Percentiles rank a stretch among this genome's conserved stretches.
Conservation (phyloP, 2,888 invertebrate genomes). For the Dexiosoma caninum region DNA sequence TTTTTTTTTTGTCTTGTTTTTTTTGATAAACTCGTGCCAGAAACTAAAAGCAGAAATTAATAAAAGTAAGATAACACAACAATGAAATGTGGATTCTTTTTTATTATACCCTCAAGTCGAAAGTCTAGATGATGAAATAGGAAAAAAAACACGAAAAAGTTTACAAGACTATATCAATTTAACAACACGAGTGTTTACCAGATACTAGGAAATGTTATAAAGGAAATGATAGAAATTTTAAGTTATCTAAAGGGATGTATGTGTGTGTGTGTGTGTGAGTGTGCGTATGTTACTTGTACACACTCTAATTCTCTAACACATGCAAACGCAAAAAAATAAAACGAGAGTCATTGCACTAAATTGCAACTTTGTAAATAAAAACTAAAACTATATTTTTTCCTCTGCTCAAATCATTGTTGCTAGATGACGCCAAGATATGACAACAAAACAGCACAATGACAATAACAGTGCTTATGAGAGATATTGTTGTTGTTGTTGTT, state of each 20-base stretch:
- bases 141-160: background rate
- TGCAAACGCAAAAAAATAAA: background rate
- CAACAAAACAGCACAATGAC: conserved; percentile 47
- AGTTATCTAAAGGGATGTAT: background rate
- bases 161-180: conserved; percentile 57
- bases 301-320: background rate
- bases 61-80: conserved; percentile 1
- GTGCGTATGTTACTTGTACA: background rate
- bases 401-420: conserved; percentile 29
- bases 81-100: conserved; percentile 23
- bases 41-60: conserved; percentile 8
- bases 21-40: conserved; percentile 38
- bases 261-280: conserved; percentile 1
- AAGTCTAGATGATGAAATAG: background rate
- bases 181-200: conserved; percentile 23
- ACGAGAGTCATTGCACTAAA: conserved; percentile 58
- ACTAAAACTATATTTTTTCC: conserved; percentile 30
- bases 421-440: conserved; percentile 58
- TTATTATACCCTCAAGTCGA: conserved; percentile 14
- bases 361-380: conserved; percentile 57
- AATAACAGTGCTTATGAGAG: conserved; percentile 14
- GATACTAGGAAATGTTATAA: conserved; percentile 7
- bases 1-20: too few species aligned
- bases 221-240: background rate
- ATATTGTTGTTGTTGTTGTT: too few species aligned